Percentiles rank a stretch among this genome's conserved stretches.
Evolutionary conservation across 2,888 invertebrate genomes (phyloP).

Genomic region (Tromatobia lineatoria): DNA sequence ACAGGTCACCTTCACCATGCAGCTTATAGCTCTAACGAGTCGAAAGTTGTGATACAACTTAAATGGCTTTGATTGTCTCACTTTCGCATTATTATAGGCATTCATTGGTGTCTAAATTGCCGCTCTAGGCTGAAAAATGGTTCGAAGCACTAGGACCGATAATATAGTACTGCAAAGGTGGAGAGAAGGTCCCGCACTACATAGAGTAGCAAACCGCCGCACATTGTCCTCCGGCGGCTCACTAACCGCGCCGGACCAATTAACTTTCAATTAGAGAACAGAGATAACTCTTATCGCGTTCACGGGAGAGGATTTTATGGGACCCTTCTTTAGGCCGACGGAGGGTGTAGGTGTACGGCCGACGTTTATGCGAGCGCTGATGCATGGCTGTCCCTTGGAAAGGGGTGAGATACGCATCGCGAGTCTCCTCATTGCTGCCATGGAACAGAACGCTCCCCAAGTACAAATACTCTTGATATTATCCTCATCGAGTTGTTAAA

Average conservation of each 20-base stretch:
- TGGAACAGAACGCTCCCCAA: background rate
- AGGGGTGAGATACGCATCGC: slow-evolving; percentile 81
- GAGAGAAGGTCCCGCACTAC: slow-evolving; percentile 54
- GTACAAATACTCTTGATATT: slow-evolving; percentile 31
- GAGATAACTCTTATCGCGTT: slow-evolving; percentile 85
- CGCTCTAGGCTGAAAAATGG: slow-evolving; percentile 78
- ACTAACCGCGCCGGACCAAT: slow-evolving; percentile 84
- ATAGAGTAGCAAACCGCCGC: slow-evolving; percentile 39
- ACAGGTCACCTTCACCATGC: slow-evolving; percentile 2
- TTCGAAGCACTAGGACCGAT: slow-evolving; percentile 44
- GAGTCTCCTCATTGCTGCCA: slow-evolving; percentile 56
- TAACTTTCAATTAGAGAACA: slow-evolving; percentile 85
- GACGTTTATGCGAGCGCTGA: slow-evolving; percentile 62
- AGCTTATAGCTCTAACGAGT: background rate
- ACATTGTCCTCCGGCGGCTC: slow-evolving; percentile 64
- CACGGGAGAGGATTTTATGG: slow-evolving; percentile 83
- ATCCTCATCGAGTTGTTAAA: slow-evolving; percentile 71
- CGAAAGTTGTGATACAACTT: background rate
- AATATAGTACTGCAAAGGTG: slow-evolving; percentile 33
- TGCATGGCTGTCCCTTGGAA: slow-evolving; percentile 70
- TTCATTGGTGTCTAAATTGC: slow-evolving; percentile 79
- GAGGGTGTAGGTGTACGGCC: slow-evolving; percentile 35
- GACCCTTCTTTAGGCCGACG: slow-evolving; percentile 80
- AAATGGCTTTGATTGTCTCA: background rate
- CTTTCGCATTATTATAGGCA: slow-evolving; percentile 80